Evolutionary conservation across 2,888 invertebrate species (phyloP).

Genomic region (Meteorus colon): DNA sequence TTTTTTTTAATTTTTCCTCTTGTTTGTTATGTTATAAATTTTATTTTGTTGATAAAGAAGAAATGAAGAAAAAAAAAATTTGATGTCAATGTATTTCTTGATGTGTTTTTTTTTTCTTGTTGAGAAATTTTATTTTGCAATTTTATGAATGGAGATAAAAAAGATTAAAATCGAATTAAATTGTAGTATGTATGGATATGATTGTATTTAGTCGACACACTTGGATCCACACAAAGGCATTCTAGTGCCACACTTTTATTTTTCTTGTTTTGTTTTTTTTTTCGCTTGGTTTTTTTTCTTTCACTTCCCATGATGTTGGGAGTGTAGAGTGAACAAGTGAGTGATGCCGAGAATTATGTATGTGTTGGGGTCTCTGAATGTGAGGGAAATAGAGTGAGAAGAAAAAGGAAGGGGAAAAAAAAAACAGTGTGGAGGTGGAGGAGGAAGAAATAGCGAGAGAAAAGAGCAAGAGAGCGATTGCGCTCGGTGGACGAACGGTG

Average conservation of each 20-base stretch:
- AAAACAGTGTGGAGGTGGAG: background rate
- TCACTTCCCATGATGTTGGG: slow-evolving; percentile 14
- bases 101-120: background rate
- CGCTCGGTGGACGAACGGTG: slow-evolving; percentile 50
- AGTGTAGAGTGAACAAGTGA: background rate
- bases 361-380: slow-evolving; percentile 15
- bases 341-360: slow-evolving; percentile 23
- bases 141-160: slow-evolving; percentile 40
- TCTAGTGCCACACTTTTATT: slow-evolving; percentile 49
- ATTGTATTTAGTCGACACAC: slow-evolving; percentile 44
- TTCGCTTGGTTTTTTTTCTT: slow-evolving; percentile 12
- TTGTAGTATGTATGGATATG: background rate
- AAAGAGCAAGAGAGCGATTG: slow-evolving; percentile 38
- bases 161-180: slow-evolving; percentile 33
- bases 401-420: background rate
- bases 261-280: background rate
- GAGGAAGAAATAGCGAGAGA: slow-evolving; percentile 15
- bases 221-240: slow-evolving; percentile 48
- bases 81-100: background rate
- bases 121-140: slow-evolving; percentile 25
- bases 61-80: background rate
- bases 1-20: too few relatives aligned
- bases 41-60: background rate
- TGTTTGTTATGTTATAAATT: background rate
- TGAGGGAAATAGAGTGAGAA: background rate